Evolutionary conservation across 2,113 vertebrate genomes (phyloP), one percentile per base, ranked within the genome.

Genomic region (Pseudois nayaur): DNA sequence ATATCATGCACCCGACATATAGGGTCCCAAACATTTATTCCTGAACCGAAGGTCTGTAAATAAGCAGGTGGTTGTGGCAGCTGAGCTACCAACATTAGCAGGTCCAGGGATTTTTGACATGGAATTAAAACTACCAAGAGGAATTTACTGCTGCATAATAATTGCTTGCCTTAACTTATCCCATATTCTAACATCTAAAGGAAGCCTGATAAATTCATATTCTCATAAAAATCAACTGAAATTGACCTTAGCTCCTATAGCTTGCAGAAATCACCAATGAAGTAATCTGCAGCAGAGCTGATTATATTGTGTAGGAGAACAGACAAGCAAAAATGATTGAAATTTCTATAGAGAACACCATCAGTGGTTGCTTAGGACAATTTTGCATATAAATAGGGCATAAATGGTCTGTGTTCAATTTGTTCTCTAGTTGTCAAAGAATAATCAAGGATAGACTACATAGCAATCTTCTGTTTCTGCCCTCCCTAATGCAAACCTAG

Each of bases 281-380:
- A 91, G 59, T 95, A 97, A 97, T 94, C 60, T 83, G 87, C 60
- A 95, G 81, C 33, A 90, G 60, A 97, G 76, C n/a, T 97, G 89
- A 97, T 97, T 94, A 82, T 84, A 92, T 62, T 96, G 29, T 91
- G 10, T 79, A 96, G 71, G 84, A 93, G 82, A 98, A 97, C 91
- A 98, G 98, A 95, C 36, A 96, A 95, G 94, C 87, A 98, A 91
- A 89, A 97, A 97, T 98, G 98, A 96, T 78, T 94, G 86, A 97
- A 98, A 94, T 98, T 99, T 99, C 98, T 98, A 98, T 98, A 90
- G 43, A 93, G 94, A 93, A 93, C 62, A 97, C 59, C 92, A 97
- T 94, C 85, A 97, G 83, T 76, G 57, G 54, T 97, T 97, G 60
- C 96, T 94, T 97, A 83, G 97, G 93, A 97, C 74, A 97, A 93